phyloP scores from a whole-genome alignment of 2,797 vertebrate genomes.

The Numenius phaeopus region DNA sequence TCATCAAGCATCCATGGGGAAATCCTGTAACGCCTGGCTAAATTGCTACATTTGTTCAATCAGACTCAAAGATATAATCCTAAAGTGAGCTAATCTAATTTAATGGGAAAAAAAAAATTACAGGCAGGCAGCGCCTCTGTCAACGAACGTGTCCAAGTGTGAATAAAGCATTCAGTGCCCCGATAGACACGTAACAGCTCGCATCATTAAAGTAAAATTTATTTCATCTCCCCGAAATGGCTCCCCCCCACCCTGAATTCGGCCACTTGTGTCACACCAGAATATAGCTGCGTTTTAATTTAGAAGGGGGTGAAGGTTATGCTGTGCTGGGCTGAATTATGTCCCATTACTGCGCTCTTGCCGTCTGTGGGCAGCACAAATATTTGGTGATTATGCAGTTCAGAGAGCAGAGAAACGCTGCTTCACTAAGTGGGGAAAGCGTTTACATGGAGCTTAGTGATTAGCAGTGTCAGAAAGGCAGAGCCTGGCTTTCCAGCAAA shows the following conservation, averaged over 20 bases:
- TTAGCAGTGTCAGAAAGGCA: background rate
- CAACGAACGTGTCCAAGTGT: background rate
- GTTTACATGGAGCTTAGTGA: background rate
- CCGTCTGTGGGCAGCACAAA: background rate
- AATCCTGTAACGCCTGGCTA: conserved; percentile 69
- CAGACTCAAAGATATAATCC: conserved; percentile 50
- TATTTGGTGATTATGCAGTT: conserved; percentile 4
- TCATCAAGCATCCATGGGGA: conserved; percentile 50
- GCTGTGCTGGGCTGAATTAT: background rate
- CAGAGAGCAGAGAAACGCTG: background rate
- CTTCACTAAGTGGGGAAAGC: background rate
- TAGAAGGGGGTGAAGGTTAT: background rate
- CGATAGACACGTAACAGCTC: background rate
- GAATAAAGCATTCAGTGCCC: conserved; percentile 25
- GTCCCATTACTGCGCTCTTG: background rate
- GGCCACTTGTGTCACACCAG: background rate
- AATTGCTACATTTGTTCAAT: conserved; percentile 71
- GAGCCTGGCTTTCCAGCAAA: background rate
- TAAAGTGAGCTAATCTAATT: conserved; percentile 61
- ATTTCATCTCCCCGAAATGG: background rate
- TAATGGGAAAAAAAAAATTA: background rate
- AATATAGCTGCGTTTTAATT: background rate
- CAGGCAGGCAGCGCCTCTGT: conserved; percentile 1
- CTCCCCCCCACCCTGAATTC: background rate
- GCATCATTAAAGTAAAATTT: conserved; percentile 50